Conservation (phyloP, 2,113 vertebrate genomes). For the Pimephales promelas region DNA sequence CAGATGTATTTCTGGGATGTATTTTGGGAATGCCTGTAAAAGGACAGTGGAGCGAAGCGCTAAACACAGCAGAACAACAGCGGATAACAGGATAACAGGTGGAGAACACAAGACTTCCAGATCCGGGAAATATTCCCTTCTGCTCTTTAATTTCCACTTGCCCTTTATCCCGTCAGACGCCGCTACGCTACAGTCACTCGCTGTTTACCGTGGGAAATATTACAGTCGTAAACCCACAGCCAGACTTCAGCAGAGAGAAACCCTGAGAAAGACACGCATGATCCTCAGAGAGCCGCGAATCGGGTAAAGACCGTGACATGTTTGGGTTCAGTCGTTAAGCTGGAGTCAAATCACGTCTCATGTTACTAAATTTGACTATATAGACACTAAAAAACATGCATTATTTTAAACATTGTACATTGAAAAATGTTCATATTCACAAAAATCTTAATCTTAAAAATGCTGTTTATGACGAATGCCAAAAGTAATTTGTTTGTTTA, state of each 20-base stretch:
- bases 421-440: too few relatives aligned
- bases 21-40: slow-evolving; percentile 3
- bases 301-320: too few relatives aligned
- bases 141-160: background rate
- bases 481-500: too few relatives aligned
- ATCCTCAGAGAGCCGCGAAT: background rate
- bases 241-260: background rate
- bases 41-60: background rate
- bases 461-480: too few relatives aligned
- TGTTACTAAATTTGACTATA: too few relatives aligned
- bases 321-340: too few relatives aligned
- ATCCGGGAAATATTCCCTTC: background rate
- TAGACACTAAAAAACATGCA: too few relatives aligned
- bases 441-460: too few relatives aligned
- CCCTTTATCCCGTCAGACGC: background rate
- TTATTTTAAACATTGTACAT: too few relatives aligned
- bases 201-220: too few relatives aligned
- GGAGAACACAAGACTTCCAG: too few relatives aligned
- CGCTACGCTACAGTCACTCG: background rate
- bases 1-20: background rate
- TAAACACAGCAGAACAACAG: background rate
- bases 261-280: background rate
- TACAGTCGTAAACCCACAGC: background rate
- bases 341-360: too few relatives aligned
- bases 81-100: background rate